Evolutionary conservation across 2,113 vertebrate genomes (phyloP).

Genomic region (Colistium nudipinnis): DNA sequence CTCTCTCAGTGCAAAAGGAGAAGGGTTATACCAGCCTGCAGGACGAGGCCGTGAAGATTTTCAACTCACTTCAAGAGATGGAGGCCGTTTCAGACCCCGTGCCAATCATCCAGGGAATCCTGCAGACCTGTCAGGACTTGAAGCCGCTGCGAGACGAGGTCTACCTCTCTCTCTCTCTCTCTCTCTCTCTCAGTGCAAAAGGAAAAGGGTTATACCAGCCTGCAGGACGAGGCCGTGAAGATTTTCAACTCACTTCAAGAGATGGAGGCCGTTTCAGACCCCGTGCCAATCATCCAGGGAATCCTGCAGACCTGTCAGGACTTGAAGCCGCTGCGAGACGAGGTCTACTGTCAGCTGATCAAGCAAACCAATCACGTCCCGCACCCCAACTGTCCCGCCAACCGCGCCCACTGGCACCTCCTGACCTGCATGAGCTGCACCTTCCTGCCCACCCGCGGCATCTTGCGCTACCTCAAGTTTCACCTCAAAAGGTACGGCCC

Average conservation of each 20-base stretch:
- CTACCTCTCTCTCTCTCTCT: neutral
- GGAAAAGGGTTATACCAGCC: constrained; percentile 90
- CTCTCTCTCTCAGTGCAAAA: constrained; percentile 84
- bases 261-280: constrained; percentile 90
- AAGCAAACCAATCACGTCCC: constrained; percentile 94
- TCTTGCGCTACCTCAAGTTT: constrained; percentile 92
- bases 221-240: constrained; percentile 94
- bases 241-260: constrained; percentile 95
- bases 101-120: constrained; percentile 92
- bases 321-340: constrained; percentile 87
- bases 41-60: constrained; percentile 94
- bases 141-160: constrained; percentile 73
- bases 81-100: constrained; percentile 90
- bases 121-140: constrained; percentile 94
- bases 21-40: constrained; percentile 92
- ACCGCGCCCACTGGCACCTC: constrained; percentile 89
- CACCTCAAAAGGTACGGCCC: constrained; percentile 87
- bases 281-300: constrained; percentile 92
- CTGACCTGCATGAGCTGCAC: constrained; percentile 92
- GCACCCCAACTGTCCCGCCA: constrained; percentile 85
- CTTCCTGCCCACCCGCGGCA: constrained; percentile 88
- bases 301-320: constrained; percentile 95
- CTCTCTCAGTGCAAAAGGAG: constrained; percentile 87
- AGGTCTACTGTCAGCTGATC: constrained; percentile 95
- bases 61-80: constrained; percentile 93